Evolutionary conservation across 2,888 invertebrate species (phyloP).

Genomic region (Sphaeridia pumilis): DNA sequence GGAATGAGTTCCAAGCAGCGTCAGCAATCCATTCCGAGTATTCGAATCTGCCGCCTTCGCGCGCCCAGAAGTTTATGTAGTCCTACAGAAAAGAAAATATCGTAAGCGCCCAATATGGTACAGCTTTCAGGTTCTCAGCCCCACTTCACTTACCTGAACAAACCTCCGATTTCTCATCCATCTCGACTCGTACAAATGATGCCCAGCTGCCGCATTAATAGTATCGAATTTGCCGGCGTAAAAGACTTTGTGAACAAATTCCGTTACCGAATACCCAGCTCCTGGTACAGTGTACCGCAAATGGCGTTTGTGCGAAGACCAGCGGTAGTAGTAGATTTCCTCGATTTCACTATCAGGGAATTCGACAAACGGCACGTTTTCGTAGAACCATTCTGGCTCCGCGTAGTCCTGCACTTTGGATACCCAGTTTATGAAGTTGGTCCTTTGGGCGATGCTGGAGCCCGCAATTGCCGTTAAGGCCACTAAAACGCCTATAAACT

Average conservation of each 20-base stretch:
- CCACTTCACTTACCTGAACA: slow-evolving; percentile 5
- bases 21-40: slow-evolving; percentile 35
- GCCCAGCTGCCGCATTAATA: slow-evolving; percentile 35
- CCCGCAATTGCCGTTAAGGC: not conserved
- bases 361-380: slow-evolving; percentile 33
- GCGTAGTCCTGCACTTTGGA: slow-evolving; percentile 4
- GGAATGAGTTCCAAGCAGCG: slow-evolving; percentile 23
- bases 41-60: slow-evolving; percentile 25
- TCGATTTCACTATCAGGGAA: slow-evolving; percentile 30
- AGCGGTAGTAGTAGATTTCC: slow-evolving; percentile 32
- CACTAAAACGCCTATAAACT: too few species aligned
- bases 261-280: slow-evolving; percentile 31
- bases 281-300: slow-evolving; percentile 27
- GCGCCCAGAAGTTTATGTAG: slow-evolving; percentile 33
- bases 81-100: slow-evolving; percentile 14
- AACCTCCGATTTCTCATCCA: slow-evolving; percentile 7
- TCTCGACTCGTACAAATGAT: slow-evolving; percentile 29
- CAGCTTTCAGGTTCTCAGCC: not conserved
- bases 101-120: not conserved
- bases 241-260: slow-evolving; percentile 30
- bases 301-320: slow-evolving; percentile 29
- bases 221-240: slow-evolving; percentile 32
- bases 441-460: not conserved
- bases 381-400: slow-evolving; percentile 30
- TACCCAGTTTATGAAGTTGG: slow-evolving; percentile 8